Evolutionary conservation across 2,888 invertebrate species (phyloP).

Genomic region (Thecocarcelia acutangulata): DNA sequence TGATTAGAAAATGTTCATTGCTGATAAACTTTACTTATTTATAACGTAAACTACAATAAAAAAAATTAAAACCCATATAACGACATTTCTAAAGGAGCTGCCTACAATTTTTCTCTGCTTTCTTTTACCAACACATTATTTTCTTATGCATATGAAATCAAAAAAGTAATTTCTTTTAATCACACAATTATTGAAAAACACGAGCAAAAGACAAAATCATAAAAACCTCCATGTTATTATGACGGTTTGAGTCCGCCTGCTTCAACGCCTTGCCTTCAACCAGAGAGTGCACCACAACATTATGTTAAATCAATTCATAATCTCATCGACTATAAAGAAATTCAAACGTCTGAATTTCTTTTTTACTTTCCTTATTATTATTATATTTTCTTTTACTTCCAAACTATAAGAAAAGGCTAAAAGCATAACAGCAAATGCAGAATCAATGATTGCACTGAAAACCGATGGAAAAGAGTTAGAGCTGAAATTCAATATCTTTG

Average conservation of each 20-base stretch:
- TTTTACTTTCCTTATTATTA: neutral
- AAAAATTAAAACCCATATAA: too few species aligned
- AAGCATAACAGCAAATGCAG: constrained; percentile 20
- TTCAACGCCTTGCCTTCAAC: neutral
- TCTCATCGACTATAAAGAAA: constrained; percentile 49
- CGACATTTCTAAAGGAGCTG: too few species aligned
- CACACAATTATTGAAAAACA: constrained; percentile 37
- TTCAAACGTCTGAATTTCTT: constrained; percentile 30
- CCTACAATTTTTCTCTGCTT: too few species aligned
- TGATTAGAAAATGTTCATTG: too few species aligned
- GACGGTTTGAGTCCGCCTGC: neutral
- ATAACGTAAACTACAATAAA: too few species aligned
- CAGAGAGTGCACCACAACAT: constrained; percentile 14
- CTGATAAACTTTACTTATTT: too few species aligned
- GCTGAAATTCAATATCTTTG: constrained; percentile 51
- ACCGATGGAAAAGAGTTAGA: constrained; percentile 12
- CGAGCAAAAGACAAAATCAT: neutral
- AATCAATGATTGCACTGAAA: constrained; percentile 40
- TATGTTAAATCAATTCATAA: constrained; percentile 63
- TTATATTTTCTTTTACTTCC: neutral
- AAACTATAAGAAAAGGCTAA: constrained; percentile 18
- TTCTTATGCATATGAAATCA: too few species aligned
- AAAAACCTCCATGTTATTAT: constrained; percentile 24
- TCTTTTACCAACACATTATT: too few species aligned
- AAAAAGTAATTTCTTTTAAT: constrained; percentile 27